These are phyloP conservation scores for Aphelenchoides besseyi DNA, from an alignment of 1,140 invertebrate species.

Conservation along the genomic window DNA sequence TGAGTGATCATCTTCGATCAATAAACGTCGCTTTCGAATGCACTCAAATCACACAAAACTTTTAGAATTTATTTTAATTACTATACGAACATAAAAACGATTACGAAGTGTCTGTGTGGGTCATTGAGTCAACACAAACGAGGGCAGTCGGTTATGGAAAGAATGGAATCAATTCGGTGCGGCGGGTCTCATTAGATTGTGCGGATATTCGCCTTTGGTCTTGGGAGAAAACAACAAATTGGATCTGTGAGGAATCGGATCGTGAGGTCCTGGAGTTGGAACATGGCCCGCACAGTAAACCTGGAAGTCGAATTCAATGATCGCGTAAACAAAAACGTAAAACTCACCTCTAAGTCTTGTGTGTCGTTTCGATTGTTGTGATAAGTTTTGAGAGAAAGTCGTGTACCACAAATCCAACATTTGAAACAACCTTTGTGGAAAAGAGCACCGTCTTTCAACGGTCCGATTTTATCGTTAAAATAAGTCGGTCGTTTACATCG, in stretches of 20 bases:
- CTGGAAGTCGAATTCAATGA: slow-evolving; percentile 40
- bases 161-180: slow-evolving; percentile 15
- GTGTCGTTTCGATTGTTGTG: slow-evolving; percentile 61
- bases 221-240: slow-evolving; percentile 62
- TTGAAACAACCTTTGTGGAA: slow-evolving; percentile 63
- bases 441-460: slow-evolving; percentile 59
- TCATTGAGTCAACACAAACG: too few species aligned
- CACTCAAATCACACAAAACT: too few species aligned
- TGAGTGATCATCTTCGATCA: too few species aligned
- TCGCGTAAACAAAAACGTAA: not conserved
- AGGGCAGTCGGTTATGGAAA: too few species aligned
- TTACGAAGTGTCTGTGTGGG: too few species aligned
- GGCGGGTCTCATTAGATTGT: slow-evolving; percentile 44
- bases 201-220: slow-evolving; percentile 62
- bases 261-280: slow-evolving; percentile 60
- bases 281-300: slow-evolving; percentile 62
- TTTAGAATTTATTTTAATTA: too few species aligned
- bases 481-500: slow-evolving; percentile 62
- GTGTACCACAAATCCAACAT: slow-evolving; percentile 62
- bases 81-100: too few species aligned
- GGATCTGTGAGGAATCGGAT: slow-evolving; percentile 61
- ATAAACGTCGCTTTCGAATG: too few species aligned
- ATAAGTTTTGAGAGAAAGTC: slow-evolving; percentile 59
- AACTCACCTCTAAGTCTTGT: slow-evolving; percentile 58
- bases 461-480: slow-evolving; percentile 62